Evolutionary conservation across 2,113 vertebrate species (phyloP).

Genomic region (Sardina pilchardus): DNA sequence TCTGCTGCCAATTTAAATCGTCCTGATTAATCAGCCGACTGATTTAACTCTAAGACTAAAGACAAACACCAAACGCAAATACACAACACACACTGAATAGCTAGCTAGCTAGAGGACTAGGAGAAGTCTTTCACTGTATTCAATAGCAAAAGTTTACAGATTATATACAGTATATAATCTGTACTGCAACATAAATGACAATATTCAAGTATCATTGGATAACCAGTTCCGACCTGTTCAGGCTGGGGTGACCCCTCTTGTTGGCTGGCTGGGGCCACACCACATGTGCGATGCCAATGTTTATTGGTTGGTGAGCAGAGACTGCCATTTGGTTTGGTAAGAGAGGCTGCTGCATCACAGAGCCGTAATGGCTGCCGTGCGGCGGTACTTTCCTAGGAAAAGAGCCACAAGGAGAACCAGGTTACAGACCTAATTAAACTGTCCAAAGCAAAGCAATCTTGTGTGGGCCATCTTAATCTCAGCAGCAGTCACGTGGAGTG

Average conservation of each 20-base stretch:
- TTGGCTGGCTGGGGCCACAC: conserved; percentile 91
- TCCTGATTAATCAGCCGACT: neutral
- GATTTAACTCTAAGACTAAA: neutral
- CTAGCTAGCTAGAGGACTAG: too few species aligned
- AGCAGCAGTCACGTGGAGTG: neutral
- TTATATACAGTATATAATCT: too few species aligned
- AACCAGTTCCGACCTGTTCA: conserved; percentile 80
- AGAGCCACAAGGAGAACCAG: conserved; percentile 10
- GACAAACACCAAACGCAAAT: neutral
- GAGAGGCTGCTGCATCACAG: conserved; percentile 85
- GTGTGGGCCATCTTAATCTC: neutral
- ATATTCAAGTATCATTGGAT: neutral
- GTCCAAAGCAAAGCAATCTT: neutral
- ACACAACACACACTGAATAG: too few species aligned
- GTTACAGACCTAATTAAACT: neutral
- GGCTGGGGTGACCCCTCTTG: conserved; percentile 85
- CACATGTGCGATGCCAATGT: conserved; percentile 93
- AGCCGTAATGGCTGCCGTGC: conserved; percentile 84
- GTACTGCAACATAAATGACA: neutral
- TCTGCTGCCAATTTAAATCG: neutral
- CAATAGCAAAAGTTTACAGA: too few species aligned
- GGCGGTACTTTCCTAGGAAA: conserved; percentile 82
- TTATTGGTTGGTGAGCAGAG: conserved; percentile 91
- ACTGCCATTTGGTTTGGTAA: conserved; percentile 90
- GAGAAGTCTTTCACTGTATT: too few species aligned